Base-by-base conservation (phyloP, 2,797 vertebrate genomes). In the Glossophaga mutica region DNA sequence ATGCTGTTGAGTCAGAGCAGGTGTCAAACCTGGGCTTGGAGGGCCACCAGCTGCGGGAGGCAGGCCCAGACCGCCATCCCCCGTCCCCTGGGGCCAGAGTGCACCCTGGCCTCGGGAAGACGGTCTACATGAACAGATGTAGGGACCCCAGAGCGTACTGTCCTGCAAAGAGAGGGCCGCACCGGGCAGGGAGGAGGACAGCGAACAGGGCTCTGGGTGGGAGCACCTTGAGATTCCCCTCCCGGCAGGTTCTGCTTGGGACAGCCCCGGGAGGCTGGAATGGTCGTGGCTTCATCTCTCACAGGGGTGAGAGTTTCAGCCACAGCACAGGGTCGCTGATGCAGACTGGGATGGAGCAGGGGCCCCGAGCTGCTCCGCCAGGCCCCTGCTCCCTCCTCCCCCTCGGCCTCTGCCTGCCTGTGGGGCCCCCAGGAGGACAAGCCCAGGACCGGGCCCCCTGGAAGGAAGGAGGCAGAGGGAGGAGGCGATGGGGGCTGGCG, bases 371-470 rank as follows among this genome's bases (percentile, higher is more conserved):
- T 48, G 55, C 70, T 48, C 62, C 1, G 0, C 59, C 73, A 46
- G 50, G 50, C 15, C 26, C n/a, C 18, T 0, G 0, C 52, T 14
- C 12, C 3, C 0, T 12, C 68, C 1, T 5, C 21, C 3, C 55
- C 42, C 24, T 37, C 2, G 24, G 34, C 76, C 76, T 16, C n/a
- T 83, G 78, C 44, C 78, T n/a, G 78, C 37, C 78, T 0, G 2
- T 9, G 5, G 37, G 29, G 29, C 5, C 71, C 52, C 62, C 1
- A 2, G 22, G 22, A n/a, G 32, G 73, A 34, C 59, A 5, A 55
- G 59, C 32, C 57, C 74, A 46, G 42, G 11, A 9, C 15, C 12
- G 0, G 16, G 67, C 24, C 24, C 52, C 18, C 18, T 3, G 14
- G 90, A 19, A 39, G 26, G 48, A 11, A 8, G 22, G 39, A 71